Percentiles rank a stretch among this genome's conserved stretches.
Conservation (phyloP, 2,888 invertebrate genomes). For the Allophyes oxyacanthae region DNA sequence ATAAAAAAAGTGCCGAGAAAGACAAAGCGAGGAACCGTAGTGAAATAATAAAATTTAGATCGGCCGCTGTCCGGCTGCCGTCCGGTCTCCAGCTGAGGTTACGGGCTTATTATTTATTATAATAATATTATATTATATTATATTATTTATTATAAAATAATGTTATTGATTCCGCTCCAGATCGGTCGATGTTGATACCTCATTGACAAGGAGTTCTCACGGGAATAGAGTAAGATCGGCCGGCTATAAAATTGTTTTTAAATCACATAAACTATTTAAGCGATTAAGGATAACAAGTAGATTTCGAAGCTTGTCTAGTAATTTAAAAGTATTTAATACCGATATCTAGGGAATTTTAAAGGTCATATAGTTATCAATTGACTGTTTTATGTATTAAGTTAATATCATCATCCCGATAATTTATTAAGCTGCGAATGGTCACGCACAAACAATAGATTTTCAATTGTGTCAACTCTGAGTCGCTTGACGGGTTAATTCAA, state of each 20-base stretch:
- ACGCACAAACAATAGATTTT: too few relatives aligned
- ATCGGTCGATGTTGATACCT: slow-evolving; percentile 6
- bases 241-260: slow-evolving; percentile 23
- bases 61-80: slow-evolving; percentile 3
- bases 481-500: too few relatives aligned
- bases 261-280: slow-evolving; percentile 23
- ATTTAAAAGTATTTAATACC: too few relatives aligned
- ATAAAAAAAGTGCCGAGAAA: slow-evolving; percentile 19
- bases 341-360: too few relatives aligned
- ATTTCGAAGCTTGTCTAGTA: background rate
- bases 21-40: slow-evolving; percentile 22
- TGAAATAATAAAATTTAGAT: slow-evolving; percentile 46
- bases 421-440: too few relatives aligned
- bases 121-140: too few relatives aligned
- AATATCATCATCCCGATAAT: too few relatives aligned
- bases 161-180: slow-evolving; percentile 42
- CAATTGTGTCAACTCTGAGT: too few relatives aligned
- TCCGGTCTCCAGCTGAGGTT: slow-evolving; percentile 15
- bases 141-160: too few relatives aligned
- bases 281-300: background rate
- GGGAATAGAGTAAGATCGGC: slow-evolving; percentile 15
- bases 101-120: too few relatives aligned
- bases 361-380: too few relatives aligned
- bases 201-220: slow-evolving; percentile 29
- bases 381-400: too few relatives aligned